A percentile compares a stretch with the other conserved stretches of the same genome.
These are phyloP conservation scores for Euschistus heros DNA, from an alignment of 1,140 invertebrate species.

Conservation along the genomic window DNA sequence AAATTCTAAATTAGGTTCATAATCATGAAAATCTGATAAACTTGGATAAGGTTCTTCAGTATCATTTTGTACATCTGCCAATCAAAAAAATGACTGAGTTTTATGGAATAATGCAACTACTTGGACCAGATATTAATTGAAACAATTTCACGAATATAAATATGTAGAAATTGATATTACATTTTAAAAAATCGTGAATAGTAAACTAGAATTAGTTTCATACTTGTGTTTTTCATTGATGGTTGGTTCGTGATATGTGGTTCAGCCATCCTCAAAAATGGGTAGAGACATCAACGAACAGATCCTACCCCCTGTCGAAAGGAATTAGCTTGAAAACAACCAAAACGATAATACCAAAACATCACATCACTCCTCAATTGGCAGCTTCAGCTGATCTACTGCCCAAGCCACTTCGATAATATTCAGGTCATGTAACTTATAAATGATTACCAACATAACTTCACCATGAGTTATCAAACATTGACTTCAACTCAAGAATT, in stretches of 20 bases:
- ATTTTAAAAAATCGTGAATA: not conserved
- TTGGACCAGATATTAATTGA: not conserved
- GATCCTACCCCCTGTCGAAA: not conserved
- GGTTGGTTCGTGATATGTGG: not conserved
- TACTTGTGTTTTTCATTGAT: slow-evolving; percentile 1
- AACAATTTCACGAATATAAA: not conserved
- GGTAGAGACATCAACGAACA: not conserved
- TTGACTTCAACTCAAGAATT: no score
- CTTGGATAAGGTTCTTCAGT: slow-evolving; percentile 73
- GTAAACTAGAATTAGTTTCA: not conserved
- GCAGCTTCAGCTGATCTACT: not conserved
- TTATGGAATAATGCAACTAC: not conserved
- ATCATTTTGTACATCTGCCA: slow-evolving; percentile 25
- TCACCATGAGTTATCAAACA: no score
- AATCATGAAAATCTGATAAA: slow-evolving; percentile 82
- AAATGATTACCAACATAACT: no score
- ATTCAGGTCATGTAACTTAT: no score
- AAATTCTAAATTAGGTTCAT: slow-evolving; percentile 90
- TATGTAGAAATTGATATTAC: not conserved
- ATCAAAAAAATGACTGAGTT: not conserved
- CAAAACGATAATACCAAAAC: not conserved
- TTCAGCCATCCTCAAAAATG: slow-evolving; percentile 3
- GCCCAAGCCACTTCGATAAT: no score
- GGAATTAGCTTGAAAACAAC: not conserved
- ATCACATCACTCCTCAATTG: not conserved